Percentiles rank a stretch among this genome's conserved stretches.
Evolutionary conservation across 2,888 invertebrate species (phyloP).

Genomic region (Tachystola acroxantha): DNA sequence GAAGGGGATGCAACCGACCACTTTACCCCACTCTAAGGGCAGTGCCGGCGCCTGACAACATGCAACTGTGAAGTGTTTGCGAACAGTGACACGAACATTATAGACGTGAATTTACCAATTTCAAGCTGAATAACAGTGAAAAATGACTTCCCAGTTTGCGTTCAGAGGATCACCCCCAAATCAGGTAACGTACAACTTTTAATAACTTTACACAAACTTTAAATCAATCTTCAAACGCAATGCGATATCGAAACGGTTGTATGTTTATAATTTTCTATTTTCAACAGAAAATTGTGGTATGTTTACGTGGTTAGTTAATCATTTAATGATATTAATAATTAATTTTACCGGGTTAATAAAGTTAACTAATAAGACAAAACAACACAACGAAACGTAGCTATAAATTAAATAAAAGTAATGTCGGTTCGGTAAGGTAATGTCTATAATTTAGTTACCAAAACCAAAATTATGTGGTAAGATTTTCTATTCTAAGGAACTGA

Average conservation of each 20-base stretch:
- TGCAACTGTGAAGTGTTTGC: conserved; percentile 73
- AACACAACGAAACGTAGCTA: no score
- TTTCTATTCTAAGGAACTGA: no score
- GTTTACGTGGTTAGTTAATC: no score
- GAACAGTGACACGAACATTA: conserved; percentile 57
- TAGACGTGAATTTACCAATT: conserved; percentile 49
- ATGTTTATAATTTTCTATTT: conserved; percentile 13
- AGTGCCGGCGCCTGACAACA: conserved; percentile 45
- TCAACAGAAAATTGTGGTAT: neutral
- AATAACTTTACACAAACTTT: conserved; percentile 7
- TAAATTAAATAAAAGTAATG: no score
- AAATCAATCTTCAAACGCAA: conserved; percentile 21
- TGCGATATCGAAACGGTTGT: conserved; percentile 39
- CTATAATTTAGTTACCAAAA: no score
- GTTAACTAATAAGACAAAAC: no score
- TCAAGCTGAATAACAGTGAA: conserved; percentile 46
- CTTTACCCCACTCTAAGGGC: conserved; percentile 28
- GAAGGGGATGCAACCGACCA: conserved; percentile 34
- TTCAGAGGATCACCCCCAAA: conserved; percentile 75
- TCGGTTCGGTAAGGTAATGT: no score
- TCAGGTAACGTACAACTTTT: conserved; percentile 44
- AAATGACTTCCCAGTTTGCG: conserved; percentile 75
- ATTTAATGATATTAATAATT: no score
- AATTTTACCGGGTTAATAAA: no score
- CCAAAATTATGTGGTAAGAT: no score